Conservation (phyloP, 2,888 invertebrate species). For the Polymixis lichenea region DNA sequence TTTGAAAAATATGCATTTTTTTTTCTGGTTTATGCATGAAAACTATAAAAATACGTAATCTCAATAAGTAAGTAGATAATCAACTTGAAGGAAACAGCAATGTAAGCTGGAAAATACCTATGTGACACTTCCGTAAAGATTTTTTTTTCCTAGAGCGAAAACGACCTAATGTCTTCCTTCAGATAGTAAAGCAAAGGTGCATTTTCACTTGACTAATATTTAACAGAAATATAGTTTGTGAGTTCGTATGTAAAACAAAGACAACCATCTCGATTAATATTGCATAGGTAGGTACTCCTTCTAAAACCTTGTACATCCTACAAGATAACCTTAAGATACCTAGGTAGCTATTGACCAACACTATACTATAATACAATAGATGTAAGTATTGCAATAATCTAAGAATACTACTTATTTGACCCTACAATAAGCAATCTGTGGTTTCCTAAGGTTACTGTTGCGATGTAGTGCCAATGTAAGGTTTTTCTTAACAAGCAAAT, state of each 20-base stretch:
- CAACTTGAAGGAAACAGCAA: neutral
- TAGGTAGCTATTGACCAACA: neutral
- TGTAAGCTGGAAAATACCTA: neutral
- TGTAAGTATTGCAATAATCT: slow-evolving; percentile 18
- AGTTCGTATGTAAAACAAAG: no score
- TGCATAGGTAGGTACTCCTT: neutral
- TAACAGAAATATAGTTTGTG: no score
- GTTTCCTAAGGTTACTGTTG: slow-evolving; percentile 44
- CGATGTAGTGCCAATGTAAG: neutral
- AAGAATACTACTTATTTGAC: slow-evolving; percentile 32
- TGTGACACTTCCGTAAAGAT: no score
- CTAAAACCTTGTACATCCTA: neutral
- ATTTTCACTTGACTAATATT: neutral
- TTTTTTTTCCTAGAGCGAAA: neutral
- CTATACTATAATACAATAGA: slow-evolving; percentile 2
- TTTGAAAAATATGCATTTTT: neutral
- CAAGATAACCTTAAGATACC: neutral
- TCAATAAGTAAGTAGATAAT: neutral
- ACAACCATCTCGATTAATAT: neutral
- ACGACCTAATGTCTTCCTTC: neutral
- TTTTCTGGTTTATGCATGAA: neutral
- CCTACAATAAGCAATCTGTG: slow-evolving; percentile 27
- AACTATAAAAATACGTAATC: neutral
- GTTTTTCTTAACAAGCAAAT: slow-evolving; percentile 22
- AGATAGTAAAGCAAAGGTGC: neutral